Conservation (phyloP, 2,888 invertebrate species). For the Dromius quadrimaculatus region DNA sequence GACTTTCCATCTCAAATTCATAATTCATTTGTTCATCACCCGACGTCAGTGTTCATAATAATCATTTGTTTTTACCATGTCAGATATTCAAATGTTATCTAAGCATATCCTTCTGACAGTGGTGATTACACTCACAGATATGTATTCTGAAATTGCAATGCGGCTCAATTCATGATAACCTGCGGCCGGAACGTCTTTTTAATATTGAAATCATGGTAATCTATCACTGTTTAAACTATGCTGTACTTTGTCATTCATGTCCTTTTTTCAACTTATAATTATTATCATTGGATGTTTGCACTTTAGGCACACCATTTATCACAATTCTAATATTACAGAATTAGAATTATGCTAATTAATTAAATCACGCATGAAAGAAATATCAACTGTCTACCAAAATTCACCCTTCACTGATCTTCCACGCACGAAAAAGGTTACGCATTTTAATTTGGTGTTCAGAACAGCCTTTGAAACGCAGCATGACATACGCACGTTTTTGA, state of each 20-base stretch:
- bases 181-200: not conserved
- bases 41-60: no score
- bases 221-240: constrained; percentile 25
- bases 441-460: not conserved
- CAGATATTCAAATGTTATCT: constrained; percentile 39
- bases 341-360: no score
- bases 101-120: constrained; percentile 27
- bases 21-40: no score
- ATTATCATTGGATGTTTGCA: no score
- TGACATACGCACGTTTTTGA: constrained; percentile 3
- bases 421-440: constrained; percentile 14
- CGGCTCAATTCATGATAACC: no score
- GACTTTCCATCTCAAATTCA: no score
- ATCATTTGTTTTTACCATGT: constrained; percentile 29
- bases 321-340: no score
- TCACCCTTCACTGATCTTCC: not conserved
- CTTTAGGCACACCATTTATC: no score
- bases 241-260: constrained; percentile 39
- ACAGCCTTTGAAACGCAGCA: constrained; percentile 1
- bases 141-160: no score
- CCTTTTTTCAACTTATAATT: no score
- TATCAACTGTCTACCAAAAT: no score
- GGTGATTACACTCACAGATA: constrained; percentile 38
- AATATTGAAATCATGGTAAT: constrained; percentile 34
- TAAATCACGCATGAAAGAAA: no score